Base-by-base conservation (phyloP, 2,797 vertebrate species). In the Mus minutoides region DNA sequence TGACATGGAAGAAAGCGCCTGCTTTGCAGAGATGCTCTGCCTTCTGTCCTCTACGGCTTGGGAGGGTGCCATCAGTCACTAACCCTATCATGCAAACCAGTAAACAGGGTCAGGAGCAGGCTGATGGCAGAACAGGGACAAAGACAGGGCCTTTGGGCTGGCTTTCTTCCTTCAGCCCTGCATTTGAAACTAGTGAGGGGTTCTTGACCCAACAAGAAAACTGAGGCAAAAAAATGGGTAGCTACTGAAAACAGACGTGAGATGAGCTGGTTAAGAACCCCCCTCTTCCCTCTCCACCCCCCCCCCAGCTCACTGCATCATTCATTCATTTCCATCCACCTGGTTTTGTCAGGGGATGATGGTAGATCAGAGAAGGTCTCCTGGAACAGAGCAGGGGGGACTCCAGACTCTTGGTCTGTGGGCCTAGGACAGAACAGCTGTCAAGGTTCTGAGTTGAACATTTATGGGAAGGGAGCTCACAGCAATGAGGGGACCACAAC, bases 311-410 rank as follows among this genome's bases (percentile, higher is more conserved):
- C 49, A 49, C 1, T 8, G 49, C 49, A 49, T 49, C 11, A 8
- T 49, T 49, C 54, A 9, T 37, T 58, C 46, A 22, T 34, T 64
- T 22, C 43, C 49, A 49, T 54, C 43, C n/a, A 4, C 67, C 31
- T 17, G 11, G 71, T 46, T 82, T 58, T 91, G 62, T 40, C 7
- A 1, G 54, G 79, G 52, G 60, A 26, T 0, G 3, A 24, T 0
- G 2, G 43, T 29, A 80, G 69, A 26, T 22, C 2, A 2, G 46
- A 78, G 90, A 76, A 82, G 76, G 1, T 16, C 4, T 2, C 0
- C 0, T 2, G 14, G 40, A 49, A 21, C 26, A 21, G n/a, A 60
- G 60, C 22, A 0, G 0, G 21, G 60, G 0, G 21, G 60, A 62
- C 49, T 52, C 22, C 19, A 40, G 82, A 37, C 83, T 26, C 80